These are phyloP conservation scores for Poecilobothrus nobilitatus DNA, from an alignment of 2,888 invertebrate genomes.

Conservation along the genomic window DNA sequence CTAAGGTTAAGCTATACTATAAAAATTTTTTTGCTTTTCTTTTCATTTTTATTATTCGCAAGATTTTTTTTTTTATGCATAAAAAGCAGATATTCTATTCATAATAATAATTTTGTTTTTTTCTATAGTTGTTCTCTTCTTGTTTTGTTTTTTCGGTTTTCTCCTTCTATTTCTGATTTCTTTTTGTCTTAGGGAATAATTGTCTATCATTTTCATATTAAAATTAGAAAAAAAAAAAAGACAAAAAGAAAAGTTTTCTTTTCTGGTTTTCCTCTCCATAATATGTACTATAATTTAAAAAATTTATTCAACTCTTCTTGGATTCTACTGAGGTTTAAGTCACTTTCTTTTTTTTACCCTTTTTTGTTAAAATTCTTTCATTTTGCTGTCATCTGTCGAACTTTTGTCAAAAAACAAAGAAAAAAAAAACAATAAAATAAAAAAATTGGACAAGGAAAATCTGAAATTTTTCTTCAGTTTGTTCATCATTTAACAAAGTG, in stretches of 20 bases:
- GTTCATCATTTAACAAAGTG: background rate
- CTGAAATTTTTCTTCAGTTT: background rate
- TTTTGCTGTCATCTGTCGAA: background rate
- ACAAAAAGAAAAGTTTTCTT: background rate
- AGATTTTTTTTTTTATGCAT: no score
- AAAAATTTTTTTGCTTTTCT: no score
- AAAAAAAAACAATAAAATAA: no score
- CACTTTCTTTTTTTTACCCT: background rate
- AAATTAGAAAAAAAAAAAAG: background rate
- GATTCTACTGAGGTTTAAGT: background rate
- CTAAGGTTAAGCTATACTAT: background rate
- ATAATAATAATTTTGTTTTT: background rate
- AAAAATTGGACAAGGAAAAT: background rate
- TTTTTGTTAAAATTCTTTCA: background rate
- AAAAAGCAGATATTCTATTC: background rate
- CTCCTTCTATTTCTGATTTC: background rate
- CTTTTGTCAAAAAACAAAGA: no score
- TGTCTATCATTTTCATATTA: background rate
- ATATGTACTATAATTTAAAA: no score
- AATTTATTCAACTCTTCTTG: background rate
- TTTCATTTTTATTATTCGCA: no score
- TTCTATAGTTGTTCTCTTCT: background rate
- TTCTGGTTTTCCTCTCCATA: no score
- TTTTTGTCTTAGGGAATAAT: background rate
- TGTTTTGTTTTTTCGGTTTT: background rate